Evolutionary conservation across 2,888 invertebrate genomes (phyloP), one percentile per base, ranked within the genome.

Genomic region (Liodrosophila aerea): DNA sequence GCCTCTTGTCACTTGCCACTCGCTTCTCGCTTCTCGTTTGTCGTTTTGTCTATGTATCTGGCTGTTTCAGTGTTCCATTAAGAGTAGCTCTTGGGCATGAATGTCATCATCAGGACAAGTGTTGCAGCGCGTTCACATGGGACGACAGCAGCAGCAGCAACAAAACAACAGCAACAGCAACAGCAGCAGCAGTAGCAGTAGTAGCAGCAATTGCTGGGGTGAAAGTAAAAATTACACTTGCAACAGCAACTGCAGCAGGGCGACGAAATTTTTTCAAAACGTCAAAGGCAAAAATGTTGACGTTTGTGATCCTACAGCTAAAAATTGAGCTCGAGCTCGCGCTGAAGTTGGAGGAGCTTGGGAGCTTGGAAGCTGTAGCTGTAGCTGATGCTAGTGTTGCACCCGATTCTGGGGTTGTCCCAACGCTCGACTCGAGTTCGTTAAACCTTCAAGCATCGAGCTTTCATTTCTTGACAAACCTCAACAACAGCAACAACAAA

Each of bases 21-120:
- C 11, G 34, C 47, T 40, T 49, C 31, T 36, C 50, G 29, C 40
- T 29, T 15, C 13, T 15, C 49, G 16, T 51, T 57, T 49, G 31
- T 47, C 51, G 50, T 49, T 64, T 12, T 53, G 72, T 54, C 64
- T 71, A 63, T 67, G 63, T 67, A 63, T 67, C 60, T 71, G 65
- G 13, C 39, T 50, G 64, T 57, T 46, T 57, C 61, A 60, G 65
- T 69, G 74, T 44, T 78, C 62, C 74, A 76, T 76, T 74, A 76
- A 73, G 72, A 78, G 85, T 78, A 66, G 77, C 84, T 78, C 81
- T 85, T 80, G 77, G 74, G 84, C 77, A 83, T 80, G 77, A 84
- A 84, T 84, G 75, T 73, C 86, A 85, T 85, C 83, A 75, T 76
- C 77, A 68, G 70, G 71, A 78, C 76, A 85, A 80, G 80, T 81